phyloP scores from a whole-genome alignment of 1,140 invertebrate species.

The Anoplophora glabripennis region DNA sequence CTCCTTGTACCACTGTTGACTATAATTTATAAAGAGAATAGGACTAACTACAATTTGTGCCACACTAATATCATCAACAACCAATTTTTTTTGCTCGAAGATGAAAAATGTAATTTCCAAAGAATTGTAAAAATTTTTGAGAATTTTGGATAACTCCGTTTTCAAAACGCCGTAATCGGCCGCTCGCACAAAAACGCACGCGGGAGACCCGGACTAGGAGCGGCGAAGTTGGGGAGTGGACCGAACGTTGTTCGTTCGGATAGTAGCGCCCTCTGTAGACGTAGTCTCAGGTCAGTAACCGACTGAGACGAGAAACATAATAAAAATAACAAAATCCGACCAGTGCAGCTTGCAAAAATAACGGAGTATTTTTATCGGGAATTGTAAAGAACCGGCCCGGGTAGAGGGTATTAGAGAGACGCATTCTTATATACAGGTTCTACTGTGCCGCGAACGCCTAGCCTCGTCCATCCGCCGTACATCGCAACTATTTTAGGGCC shows the following conservation, averaged over 20 bases:
- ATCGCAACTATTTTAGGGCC: too few relatives aligned
- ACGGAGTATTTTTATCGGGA: slow-evolving; percentile 48
- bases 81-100: too few relatives aligned
- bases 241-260: slow-evolving; percentile 29
- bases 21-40: too few relatives aligned
- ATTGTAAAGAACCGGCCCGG: slow-evolving; percentile 44
- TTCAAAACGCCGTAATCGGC: neutral
- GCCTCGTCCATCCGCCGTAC: too few relatives aligned
- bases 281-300: slow-evolving; percentile 46
- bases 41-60: too few relatives aligned
- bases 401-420: slow-evolving; percentile 36
- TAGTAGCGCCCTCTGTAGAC: slow-evolving; percentile 35
- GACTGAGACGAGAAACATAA: slow-evolving; percentile 40
- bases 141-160: too few relatives aligned
- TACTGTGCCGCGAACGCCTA: neutral
- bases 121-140: too few relatives aligned
- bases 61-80: too few relatives aligned
- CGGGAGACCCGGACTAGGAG: neutral
- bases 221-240: slow-evolving; percentile 17
- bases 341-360: slow-evolving; percentile 45
- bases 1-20: too few relatives aligned
- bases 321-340: slow-evolving; percentile 48
- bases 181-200: neutral
- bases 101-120: too few relatives aligned
- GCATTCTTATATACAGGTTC: slow-evolving; percentile 35